Conservation (phyloP, 2,797 vertebrate species). For the Staurois parvus region DNA sequence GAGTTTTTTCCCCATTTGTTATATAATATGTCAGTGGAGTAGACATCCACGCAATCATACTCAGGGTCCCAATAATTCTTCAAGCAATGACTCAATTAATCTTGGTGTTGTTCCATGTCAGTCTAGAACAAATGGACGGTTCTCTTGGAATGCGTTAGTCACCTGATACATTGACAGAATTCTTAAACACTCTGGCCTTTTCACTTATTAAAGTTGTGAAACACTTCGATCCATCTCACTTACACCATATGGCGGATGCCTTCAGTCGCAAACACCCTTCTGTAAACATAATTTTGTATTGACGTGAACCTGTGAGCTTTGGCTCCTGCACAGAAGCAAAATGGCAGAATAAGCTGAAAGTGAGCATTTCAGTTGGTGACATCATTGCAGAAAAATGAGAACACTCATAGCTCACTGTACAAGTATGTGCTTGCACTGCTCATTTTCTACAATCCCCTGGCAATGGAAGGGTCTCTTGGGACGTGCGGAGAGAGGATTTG, state of each 20-base stretch:
- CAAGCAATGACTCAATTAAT: constrained; percentile 9
- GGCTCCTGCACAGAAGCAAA: constrained; percentile 28
- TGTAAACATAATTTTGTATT: constrained; percentile 40
- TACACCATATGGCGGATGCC: not conserved
- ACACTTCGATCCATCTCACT: not conserved
- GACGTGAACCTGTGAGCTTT: constrained; percentile 18
- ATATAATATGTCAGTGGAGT: not conserved
- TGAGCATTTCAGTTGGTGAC: constrained; percentile 18
- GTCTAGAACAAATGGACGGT: not conserved
- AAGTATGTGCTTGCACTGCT: constrained; percentile 21
- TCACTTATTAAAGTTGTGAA: constrained; percentile 20
- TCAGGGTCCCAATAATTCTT: constrained; percentile 6
- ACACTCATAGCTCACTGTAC: constrained; percentile 4
- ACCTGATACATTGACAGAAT: constrained; percentile 20
- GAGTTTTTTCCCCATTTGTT: not conserved
- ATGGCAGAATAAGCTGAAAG: constrained; percentile 35
- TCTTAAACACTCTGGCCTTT: constrained; percentile 14
- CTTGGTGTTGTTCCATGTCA: constrained; percentile 4
- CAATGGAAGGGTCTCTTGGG: constrained; percentile 12
- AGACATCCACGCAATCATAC: not conserved
- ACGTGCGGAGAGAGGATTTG: constrained; percentile 2
- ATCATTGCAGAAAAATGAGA: constrained; percentile 39
- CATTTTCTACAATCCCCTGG: constrained; percentile 32
- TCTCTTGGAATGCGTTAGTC: constrained; percentile 21
- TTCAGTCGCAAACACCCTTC: constrained; percentile 27